A percentile compares a stretch with the other conserved stretches of the same genome.
These are phyloP conservation scores for Scarus forsteni DNA, from an alignment of 2,797 vertebrate species.

Conservation along the genomic window DNA sequence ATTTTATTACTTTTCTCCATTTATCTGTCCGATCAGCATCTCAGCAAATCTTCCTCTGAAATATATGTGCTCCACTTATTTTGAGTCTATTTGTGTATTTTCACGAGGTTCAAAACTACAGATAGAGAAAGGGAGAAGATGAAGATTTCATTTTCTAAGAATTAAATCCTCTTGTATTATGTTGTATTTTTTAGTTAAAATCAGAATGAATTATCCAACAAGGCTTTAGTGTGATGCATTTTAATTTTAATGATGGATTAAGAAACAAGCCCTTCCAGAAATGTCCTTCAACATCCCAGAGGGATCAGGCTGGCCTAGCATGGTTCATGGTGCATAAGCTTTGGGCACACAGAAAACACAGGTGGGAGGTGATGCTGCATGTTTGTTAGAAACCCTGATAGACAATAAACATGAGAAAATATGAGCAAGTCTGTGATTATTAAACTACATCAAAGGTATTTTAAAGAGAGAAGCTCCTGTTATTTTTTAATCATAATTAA, in stretches of 20 bases:
- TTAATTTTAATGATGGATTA: conserved; percentile 40
- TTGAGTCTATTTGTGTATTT: too few species aligned
- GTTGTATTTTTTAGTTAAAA: conserved; percentile 4
- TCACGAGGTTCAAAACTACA: not conserved
- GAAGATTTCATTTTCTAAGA: not conserved
- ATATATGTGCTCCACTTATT: too few species aligned
- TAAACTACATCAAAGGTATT: too few species aligned
- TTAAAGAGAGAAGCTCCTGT: too few species aligned
- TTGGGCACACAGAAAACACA: conserved; percentile 23
- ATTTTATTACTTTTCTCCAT: too few species aligned
- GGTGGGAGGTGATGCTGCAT: conserved; percentile 22
- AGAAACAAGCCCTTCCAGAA: conserved; percentile 28
- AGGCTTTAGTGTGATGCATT: conserved; percentile 3
- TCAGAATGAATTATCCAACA: conserved; percentile 19
- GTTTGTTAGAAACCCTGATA: conserved; percentile 11
- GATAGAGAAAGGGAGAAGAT: not conserved
- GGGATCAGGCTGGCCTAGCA: conserved; percentile 18
- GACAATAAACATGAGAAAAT: conserved; percentile 16
- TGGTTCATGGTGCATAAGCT: conserved; percentile 35
- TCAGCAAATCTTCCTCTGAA: too few species aligned
- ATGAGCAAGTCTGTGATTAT: conserved; percentile 5
- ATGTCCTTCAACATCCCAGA: conserved; percentile 16
- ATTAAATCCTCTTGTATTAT: not conserved
- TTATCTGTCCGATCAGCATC: too few species aligned
- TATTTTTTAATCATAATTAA: too few species aligned